Evolutionary conservation across 2,888 invertebrate genomes (phyloP), one percentile per base, ranked within the genome.

Genomic region (Chloromyia formosa): DNA sequence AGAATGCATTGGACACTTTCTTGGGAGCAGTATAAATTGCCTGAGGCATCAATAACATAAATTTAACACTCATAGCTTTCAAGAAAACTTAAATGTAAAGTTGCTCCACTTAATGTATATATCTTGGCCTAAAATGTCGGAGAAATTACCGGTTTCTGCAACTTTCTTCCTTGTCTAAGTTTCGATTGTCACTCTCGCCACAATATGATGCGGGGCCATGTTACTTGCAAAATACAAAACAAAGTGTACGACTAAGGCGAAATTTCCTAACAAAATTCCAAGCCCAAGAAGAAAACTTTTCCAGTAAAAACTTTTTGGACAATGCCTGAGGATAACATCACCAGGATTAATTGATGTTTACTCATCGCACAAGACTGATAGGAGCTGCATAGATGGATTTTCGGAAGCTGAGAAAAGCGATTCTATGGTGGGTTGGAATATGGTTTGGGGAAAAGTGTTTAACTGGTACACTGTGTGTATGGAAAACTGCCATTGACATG

Each of bases 291-390:
- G 64, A 35, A 53, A 69, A 56, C 54, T 69, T 69, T 69, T 14
- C 54, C 54, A 69, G 54, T 27, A 69, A 54, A 53, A 69, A 69
- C 54, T 69, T 69, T 69, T 69, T 69, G 69, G 69, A 69, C 69
- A 69, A 45, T 69, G 69, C 69, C 69, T 10, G 54, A 56, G 69
- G 69, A 69, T 54, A 69, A 54, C 42, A 64, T 64, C 53, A 54
- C 69, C 56, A 69, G 69, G 27, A 69, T 69, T 69, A 69, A 69
- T 69, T 69, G 69, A 69, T 69, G 69, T 69, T 69, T 69, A 69
- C 56, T 69, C 69, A 69, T 69, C 27, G 69, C 35, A 69, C 69
- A 69, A 69, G 69, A 69, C n/a, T 69, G 69, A 69, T 69, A 35
- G 69, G 54, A 54, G 54, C 10, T 42, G 62, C 16, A 60, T 60